A percentile compares a stretch with the other conserved stretches of the same genome.
phyloP scores from a whole-genome alignment of 2,797 vertebrate genomes.

The Jordanella pulchra region DNA sequence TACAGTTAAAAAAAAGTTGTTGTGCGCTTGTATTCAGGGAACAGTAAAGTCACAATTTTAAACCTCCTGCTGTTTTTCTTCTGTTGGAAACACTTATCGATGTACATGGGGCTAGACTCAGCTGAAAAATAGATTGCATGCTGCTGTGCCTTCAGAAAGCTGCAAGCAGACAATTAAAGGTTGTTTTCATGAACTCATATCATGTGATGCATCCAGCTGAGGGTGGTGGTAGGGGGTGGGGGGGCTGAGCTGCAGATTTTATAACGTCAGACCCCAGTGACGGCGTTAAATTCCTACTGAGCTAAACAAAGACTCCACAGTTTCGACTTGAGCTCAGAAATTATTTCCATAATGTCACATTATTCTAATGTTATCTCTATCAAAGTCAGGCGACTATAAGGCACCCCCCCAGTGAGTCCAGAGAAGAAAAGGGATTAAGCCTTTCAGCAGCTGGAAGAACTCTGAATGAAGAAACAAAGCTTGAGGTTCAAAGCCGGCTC shows the following conservation, averaged over 20 bases:
- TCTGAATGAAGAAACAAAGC: conserved; percentile 64
- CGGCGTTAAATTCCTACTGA: conserved; percentile 30
- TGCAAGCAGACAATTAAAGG: conserved; percentile 7
- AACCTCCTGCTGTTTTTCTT: background rate
- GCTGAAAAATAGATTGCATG: conserved; percentile 1
- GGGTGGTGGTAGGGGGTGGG: conserved; percentile 3
- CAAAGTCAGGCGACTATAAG: conserved; percentile 61
- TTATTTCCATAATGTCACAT: conserved; percentile 73
- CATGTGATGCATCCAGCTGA: conserved; percentile 6
- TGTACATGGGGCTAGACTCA: background rate
- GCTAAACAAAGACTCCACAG: conserved; percentile 39
- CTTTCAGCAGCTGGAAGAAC: conserved; percentile 28
- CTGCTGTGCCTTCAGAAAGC: conserved; percentile 4
- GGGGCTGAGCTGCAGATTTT: conserved; percentile 22
- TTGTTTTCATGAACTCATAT: conserved; percentile 11
- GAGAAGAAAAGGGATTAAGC: conserved; percentile 44
- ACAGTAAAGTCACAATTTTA: conserved; percentile 13
- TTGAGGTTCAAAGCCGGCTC: conserved; percentile 63
- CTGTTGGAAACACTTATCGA: conserved; percentile 10
- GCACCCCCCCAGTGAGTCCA: conserved; percentile 57
- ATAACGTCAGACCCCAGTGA: conserved; percentile 33
- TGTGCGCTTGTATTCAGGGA: background rate
- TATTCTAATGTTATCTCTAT: conserved; percentile 69
- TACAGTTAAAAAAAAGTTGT: background rate
- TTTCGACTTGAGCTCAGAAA: conserved; percentile 46